Evolutionary conservation across 2,888 invertebrate species (phyloP).

Genomic region (Ectemnius cavifrons): DNA sequence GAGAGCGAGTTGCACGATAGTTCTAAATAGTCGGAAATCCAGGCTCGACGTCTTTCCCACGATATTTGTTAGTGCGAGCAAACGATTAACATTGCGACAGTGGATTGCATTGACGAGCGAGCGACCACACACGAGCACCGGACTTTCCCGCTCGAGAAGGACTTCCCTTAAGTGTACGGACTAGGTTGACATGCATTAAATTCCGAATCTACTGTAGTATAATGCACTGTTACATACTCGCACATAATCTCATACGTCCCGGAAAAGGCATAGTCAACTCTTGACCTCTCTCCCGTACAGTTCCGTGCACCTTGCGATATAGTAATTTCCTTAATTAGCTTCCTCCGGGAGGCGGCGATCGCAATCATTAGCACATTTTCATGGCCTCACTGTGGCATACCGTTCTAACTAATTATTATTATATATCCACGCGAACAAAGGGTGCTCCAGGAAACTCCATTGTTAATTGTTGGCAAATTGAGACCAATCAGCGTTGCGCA

Average conservation of each 20-base stretch:
- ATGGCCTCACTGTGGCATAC: constrained; percentile 23
- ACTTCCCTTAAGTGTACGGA: too few species aligned
- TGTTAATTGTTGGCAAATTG: too few species aligned
- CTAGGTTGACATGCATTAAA: too few species aligned
- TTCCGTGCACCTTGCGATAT: constrained; percentile 18
- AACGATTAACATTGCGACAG: neutral
- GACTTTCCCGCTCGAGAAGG: too few species aligned
- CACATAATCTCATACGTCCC: neutral
- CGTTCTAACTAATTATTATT: too few species aligned
- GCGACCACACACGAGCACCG: neutral
- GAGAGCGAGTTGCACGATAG: neutral
- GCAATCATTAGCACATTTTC: constrained; percentile 46
- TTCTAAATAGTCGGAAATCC: neutral
- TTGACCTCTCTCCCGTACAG: constrained; percentile 16
- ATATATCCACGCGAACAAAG: too few species aligned
- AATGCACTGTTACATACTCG: neutral
- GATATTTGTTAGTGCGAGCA: neutral
- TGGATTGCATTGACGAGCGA: neutral
- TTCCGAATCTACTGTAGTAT: neutral
- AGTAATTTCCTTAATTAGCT: constrained; percentile 50
- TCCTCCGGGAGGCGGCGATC: constrained; percentile 40
- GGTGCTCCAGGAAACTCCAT: too few species aligned
- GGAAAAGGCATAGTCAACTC: constrained; percentile 12
- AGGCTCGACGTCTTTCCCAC: neutral
- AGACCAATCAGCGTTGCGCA: too few species aligned